phyloP scores from a whole-genome alignment of 2,888 invertebrate genomes.

The Stramonita haemastoma region DNA sequence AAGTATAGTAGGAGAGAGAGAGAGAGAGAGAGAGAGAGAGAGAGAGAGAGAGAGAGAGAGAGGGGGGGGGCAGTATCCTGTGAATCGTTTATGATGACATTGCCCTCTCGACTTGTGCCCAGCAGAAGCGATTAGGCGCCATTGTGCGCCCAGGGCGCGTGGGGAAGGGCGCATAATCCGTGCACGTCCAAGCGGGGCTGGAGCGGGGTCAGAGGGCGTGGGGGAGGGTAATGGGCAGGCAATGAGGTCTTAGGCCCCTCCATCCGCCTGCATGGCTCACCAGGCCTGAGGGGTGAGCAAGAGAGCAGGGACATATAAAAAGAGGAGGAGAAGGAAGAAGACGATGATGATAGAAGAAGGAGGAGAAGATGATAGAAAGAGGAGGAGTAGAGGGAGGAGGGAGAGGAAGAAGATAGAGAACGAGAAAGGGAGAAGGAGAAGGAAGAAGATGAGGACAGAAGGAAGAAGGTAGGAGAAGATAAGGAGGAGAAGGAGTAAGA shows the following conservation, averaged over 20 bases:
- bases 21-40: neutral
- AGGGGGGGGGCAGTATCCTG: neutral
- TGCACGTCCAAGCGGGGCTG: neutral
- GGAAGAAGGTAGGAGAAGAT: no score
- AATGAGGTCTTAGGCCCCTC: conserved; percentile 14
- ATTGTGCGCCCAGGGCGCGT: conserved; percentile 10
- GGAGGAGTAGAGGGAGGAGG: neutral
- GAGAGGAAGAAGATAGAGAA: neutral
- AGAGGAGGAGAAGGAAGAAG: neutral
- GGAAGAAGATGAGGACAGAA: no score
- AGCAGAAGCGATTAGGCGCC: conserved; percentile 1
- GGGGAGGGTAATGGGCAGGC: neutral
- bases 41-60: neutral
- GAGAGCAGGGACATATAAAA: neutral
- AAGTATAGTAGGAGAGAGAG: neutral
- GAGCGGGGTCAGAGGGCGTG: neutral
- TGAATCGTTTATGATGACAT: conserved; percentile 25
- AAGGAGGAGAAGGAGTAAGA: no score
- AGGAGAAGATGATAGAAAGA: neutral
- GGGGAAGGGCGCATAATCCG: neutral
- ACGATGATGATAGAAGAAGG: neutral
- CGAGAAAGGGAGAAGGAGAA: no score
- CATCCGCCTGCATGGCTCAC: neutral
- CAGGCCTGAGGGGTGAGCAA: neutral
- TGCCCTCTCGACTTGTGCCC: neutral